These are phyloP conservation scores for Papilio gigon DNA, from an alignment of 2,888 invertebrate species.

Conservation along the genomic window DNA sequence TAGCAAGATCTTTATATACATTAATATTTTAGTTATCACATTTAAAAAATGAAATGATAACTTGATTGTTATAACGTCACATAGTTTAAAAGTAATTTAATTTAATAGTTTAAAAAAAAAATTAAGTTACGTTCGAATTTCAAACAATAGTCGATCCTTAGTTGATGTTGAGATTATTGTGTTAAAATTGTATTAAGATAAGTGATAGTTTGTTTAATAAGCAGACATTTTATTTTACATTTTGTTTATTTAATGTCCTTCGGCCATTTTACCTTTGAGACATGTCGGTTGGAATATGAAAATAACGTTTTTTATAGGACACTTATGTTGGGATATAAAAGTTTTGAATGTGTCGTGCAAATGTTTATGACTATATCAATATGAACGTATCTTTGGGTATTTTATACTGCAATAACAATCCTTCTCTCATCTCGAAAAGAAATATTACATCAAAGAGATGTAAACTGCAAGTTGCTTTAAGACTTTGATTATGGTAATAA, in stretches of 20 bases:
- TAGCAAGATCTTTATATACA: too few relatives aligned
- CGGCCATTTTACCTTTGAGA: neutral
- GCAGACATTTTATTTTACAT: neutral
- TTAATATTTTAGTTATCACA: too few relatives aligned
- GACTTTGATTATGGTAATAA: neutral
- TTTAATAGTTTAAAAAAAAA: too few relatives aligned
- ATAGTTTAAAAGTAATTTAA: too few relatives aligned
- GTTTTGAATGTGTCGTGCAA: conserved; percentile 33
- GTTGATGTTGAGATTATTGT: too few relatives aligned
- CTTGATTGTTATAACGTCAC: too few relatives aligned
- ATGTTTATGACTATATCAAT: conserved; percentile 17
- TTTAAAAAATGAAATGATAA: too few relatives aligned
- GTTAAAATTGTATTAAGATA: too few relatives aligned
- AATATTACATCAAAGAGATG: neutral
- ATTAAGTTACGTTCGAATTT: too few relatives aligned
- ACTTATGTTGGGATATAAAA: conserved; percentile 21
- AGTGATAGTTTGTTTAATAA: too few relatives aligned
- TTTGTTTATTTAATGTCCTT: neutral
- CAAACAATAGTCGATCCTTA: too few relatives aligned
- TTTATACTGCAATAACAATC: conserved; percentile 9
- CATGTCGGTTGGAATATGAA: neutral
- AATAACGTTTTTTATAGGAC: conserved; percentile 20
- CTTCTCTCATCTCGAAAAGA: neutral
- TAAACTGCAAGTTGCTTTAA: neutral
- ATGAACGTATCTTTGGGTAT: conserved; percentile 12